Evolutionary conservation across 2,888 invertebrate genomes (phyloP), one percentile per base, ranked within the genome.

Genomic region (Sesamia inferens): DNA sequence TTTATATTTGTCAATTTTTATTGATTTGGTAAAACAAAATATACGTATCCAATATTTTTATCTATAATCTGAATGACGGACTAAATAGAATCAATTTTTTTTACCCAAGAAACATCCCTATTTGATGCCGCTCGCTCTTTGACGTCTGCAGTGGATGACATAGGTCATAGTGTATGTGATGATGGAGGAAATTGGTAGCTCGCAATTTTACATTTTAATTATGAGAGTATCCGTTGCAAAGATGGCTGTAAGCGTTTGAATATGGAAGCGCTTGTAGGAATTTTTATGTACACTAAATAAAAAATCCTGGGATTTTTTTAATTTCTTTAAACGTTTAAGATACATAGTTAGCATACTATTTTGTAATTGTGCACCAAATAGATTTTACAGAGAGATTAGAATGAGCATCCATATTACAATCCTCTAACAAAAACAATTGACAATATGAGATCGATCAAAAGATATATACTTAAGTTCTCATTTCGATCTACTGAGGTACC

Each of bases 81-180:
- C n/a, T n/a, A n/a, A n/a, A n/a, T n/a, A n/a, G n/a, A n/a, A n/a
- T n/a, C n/a, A n/a, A n/a, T n/a, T n/a, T n/a, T n/a, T n/a, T n/a
- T n/a, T n/a, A n/a, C n/a, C n/a, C n/a, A n/a, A n/a, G n/a, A n/a
- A n/a, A n/a, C n/a, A n/a, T n/a, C n/a, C n/a, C n/a, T n/a, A n/a
- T 74, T 78, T 74, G 79, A 82, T 61, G 66, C 64, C 57, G 39
- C 57, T 16, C 55, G 47, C 59, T 64, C 62, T 81, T 68, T 82
- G 73, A 78, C 73, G 63, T 62, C 48, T 44, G 48, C 48, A 78
- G 19, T 69, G 39, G 48, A 39, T n/a, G 14, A 54, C 51, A 16
- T 39, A 11, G 44, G 31, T 31, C 31, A 3, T 31, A 31, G 31
- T 2, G 31, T 31, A 31, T 65, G 19, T 64, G 22, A 39, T 24